Base-by-base conservation (phyloP, 35 echinoderm and acorn worm genomes). In the Lytechinus variegatus region DNA sequence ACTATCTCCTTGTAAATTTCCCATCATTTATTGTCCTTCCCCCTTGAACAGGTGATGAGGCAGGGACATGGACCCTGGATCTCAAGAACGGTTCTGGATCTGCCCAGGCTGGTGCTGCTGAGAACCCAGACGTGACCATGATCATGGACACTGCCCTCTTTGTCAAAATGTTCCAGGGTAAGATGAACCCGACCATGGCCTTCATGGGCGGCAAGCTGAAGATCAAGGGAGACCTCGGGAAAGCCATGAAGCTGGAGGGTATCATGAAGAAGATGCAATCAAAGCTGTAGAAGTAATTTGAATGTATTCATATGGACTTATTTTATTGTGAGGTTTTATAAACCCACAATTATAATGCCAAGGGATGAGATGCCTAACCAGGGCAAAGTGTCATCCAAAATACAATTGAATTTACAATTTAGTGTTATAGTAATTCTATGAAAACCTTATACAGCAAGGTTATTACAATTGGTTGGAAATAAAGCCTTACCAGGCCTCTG, bases 191-290 rank as follows among this genome's bases (percentile, higher is more conserved):
- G 4, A 97, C 98, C 3, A 94, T 94, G 54, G 98, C 98, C 56
- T 99, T 99, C 93, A 99, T 99, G 98, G 93, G 94, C 19, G 98
- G 98, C 9, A 99, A 99, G 87, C 89, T 99, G 16, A 99, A 99
- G 95, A 99, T 99, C 94, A 97, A 99, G 61, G 98, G 98, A 54
- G 98, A 99, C 92, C 95, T 99, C 54, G 95, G 95, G 7, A 99
- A 99, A 89, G 98, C 97, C 21, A 99, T 99, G 98, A 99, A 99
- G 94, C 95, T 99, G 9, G 98, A 99, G 95, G 95, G 97, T 91
- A 29, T 99, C 28, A 97, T 99, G 98, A 95, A 95, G 52, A 94
- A 95, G 14, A 86, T 99, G 56, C 91, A 96, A 53, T 96, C 98
- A 27, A 99, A 99, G 92, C 79, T 99, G 61, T 99, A 98, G 57